Conservation (phyloP, 2,888 invertebrate species). For the Odontomyia ornata region DNA sequence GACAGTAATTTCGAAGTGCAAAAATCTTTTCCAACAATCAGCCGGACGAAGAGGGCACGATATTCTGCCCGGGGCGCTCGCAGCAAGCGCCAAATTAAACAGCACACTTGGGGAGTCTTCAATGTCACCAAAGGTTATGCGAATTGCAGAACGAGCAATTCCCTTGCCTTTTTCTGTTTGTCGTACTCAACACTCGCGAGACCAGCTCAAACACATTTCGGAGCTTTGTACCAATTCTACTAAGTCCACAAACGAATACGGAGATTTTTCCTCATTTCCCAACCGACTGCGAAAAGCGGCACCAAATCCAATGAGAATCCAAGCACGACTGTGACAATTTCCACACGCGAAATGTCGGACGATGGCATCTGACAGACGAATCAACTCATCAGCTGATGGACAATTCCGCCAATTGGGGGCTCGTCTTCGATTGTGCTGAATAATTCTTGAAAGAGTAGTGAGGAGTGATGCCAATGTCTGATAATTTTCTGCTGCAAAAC, state of each 20-base stretch:
- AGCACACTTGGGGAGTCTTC: constrained; percentile 52
- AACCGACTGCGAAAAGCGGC: not conserved
- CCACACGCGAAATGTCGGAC: not conserved
- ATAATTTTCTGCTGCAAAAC: no score
- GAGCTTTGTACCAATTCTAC: not conserved
- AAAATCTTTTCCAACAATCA: not conserved
- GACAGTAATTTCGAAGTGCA: not conserved
- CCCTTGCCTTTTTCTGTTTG: not conserved
- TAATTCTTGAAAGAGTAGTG: not conserved
- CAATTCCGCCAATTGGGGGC: constrained; percentile 7
- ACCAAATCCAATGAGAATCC: constrained; percentile 14
- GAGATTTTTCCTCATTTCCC: constrained; percentile 1
- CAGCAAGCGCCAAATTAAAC: constrained; percentile 42
- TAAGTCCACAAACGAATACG: not conserved
- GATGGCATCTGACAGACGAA: not conserved
- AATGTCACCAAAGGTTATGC: constrained; percentile 64
- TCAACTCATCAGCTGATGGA: not conserved
- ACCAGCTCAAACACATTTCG: not conserved
- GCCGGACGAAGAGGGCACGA: not conserved
- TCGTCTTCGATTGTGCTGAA: not conserved
- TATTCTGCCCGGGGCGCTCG: constrained; percentile 4
- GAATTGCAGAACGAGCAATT: not conserved
- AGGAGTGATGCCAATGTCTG: not conserved
- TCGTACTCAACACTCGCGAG: not conserved
- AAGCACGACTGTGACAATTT: constrained; percentile 34